Percentiles rank a stretch among this genome's conserved stretches.
Evolutionary conservation across 1,140 invertebrate species (phyloP).

Genomic region (Mylabris phalerata): DNA sequence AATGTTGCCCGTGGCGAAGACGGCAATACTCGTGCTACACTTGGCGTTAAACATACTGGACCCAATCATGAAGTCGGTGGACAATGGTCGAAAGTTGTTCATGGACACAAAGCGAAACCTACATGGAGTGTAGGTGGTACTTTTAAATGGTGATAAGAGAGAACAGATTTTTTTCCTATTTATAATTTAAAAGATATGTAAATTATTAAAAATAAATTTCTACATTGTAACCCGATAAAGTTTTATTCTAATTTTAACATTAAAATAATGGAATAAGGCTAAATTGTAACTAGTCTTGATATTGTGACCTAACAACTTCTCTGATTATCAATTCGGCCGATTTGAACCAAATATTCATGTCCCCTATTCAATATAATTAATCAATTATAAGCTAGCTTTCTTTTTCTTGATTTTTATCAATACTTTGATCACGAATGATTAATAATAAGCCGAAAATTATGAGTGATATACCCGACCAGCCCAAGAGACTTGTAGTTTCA

Average conservation of each 20-base stretch:
- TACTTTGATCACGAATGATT: slow-evolving; percentile 11
- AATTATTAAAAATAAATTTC: too few species aligned
- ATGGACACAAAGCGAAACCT: slow-evolving; percentile 19
- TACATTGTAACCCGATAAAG: too few species aligned
- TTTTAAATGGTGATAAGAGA: slow-evolving; percentile 12
- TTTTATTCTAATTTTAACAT: too few species aligned
- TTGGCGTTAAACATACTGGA: slow-evolving; percentile 21
- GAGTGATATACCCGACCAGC: slow-evolving; percentile 26
- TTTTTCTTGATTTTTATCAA: too few species aligned
- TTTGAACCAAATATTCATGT: not conserved
- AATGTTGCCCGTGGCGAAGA: slow-evolving; percentile 15
- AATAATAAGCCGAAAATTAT: slow-evolving; percentile 22
- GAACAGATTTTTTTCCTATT: too few species aligned
- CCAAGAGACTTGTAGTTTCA: slow-evolving; percentile 24
- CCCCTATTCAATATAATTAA: not conserved
- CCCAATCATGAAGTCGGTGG: slow-evolving; percentile 22
- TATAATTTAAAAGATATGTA: too few species aligned
- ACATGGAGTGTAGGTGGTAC: slow-evolving; percentile 24
- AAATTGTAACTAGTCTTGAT: too few species aligned
- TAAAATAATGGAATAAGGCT: too few species aligned
- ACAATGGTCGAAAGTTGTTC: slow-evolving; percentile 17
- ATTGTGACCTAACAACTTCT: too few species aligned
- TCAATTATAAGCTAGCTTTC: too few species aligned
- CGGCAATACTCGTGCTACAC: slow-evolving; percentile 14
- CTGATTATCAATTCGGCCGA: too few species aligned